A percentile compares a stretch with the other conserved stretches of the same genome.
Evolutionary conservation across 1,140 invertebrate genomes (phyloP).

Genomic region (Trichoplusia ni): DNA sequence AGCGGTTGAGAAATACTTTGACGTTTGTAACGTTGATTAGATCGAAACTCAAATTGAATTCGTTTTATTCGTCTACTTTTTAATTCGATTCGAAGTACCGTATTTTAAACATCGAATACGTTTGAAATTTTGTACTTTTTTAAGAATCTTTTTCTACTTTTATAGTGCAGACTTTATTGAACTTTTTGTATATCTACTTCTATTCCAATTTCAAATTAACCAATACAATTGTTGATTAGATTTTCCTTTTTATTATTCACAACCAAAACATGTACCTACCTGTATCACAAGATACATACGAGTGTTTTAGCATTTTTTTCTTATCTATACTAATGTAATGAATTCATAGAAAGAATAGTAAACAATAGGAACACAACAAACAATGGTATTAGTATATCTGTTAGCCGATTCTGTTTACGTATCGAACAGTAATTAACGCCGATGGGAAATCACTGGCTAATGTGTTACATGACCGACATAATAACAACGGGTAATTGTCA

Average conservation of each 20-base stretch:
- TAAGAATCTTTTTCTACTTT: no score
- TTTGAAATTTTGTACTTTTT: no score
- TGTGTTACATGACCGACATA: slow-evolving; percentile 27
- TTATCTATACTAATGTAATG: no score
- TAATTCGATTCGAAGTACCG: not conserved
- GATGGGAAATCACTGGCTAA: slow-evolving; percentile 30
- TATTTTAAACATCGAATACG: no score
- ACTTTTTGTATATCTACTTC: no score
- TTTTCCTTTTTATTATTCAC: no score
- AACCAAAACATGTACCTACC: no score
- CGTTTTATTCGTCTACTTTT: not conserved
- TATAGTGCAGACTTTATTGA: no score
- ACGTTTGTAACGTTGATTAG: slow-evolving; percentile 10
- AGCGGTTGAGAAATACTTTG: slow-evolving; percentile 8
- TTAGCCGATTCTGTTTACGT: slow-evolving; percentile 21
- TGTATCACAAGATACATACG: no score
- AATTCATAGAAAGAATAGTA: not conserved
- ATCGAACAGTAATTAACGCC: slow-evolving; percentile 6
- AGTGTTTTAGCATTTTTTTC: no score
- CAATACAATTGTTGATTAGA: no score
- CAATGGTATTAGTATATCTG: slow-evolving; percentile 5
- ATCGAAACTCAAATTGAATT: not conserved
- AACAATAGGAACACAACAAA: not conserved
- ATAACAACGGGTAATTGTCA: slow-evolving; percentile 27
- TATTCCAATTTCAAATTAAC: no score